phyloP scores from a whole-genome alignment of 2,888 invertebrate species.

The Brachyopa scutellaris region DNA sequence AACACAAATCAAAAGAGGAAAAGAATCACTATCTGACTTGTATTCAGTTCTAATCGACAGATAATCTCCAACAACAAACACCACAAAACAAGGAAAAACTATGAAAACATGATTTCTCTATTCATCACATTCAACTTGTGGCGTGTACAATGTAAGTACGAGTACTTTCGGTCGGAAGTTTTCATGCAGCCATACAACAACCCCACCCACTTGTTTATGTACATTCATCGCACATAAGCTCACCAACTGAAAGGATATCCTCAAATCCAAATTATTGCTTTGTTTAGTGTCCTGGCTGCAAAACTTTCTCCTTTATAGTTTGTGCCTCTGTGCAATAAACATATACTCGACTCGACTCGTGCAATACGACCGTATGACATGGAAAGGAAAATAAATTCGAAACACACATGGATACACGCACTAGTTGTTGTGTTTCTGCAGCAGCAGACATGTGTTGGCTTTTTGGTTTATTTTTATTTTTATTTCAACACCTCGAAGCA shows the following conservation, averaged over 20 bases:
- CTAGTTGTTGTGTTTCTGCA: constrained; percentile 17
- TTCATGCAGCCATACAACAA: too few relatives aligned
- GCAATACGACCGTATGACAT: background rate
- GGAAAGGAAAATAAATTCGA: too few relatives aligned
- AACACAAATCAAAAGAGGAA: too few relatives aligned
- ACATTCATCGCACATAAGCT: background rate
- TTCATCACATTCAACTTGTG: constrained; percentile 7
- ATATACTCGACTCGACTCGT: too few relatives aligned
- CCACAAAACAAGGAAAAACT: background rate
- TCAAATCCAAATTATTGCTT: constrained; percentile 35
- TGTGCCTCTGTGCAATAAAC: too few relatives aligned
- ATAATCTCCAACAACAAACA: background rate
- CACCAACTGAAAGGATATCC: constrained; percentile 14
- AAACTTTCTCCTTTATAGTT: constrained; percentile 1
- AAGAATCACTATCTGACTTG: background rate
- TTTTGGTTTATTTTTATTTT: background rate
- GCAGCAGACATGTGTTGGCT: background rate
- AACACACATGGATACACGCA: too few relatives aligned
- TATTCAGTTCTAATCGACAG: background rate
- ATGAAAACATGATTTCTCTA: constrained; percentile 16
- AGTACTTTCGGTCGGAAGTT: background rate
- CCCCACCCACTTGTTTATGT: background rate
- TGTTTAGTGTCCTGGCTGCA: constrained; percentile 8
- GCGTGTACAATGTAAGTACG: background rate
- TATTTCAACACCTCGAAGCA: background rate